These are phyloP conservation scores for Priocnemis perturbator DNA, from an alignment of 2,888 invertebrate genomes.

Conservation along the genomic window DNA sequence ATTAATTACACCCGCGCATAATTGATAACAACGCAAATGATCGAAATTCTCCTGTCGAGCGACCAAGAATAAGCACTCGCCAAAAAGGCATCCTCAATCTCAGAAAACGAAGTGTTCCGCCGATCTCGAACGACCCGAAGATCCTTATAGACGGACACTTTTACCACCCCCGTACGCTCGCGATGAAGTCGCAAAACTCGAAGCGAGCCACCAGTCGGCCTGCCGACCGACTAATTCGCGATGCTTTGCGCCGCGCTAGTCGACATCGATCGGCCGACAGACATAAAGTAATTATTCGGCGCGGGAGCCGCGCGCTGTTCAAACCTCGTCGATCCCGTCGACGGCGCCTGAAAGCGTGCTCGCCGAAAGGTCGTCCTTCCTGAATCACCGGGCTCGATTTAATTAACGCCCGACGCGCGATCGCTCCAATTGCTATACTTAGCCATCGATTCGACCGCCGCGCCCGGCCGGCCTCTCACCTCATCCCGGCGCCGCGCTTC, in stretches of 20 bases:
- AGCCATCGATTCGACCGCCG: constrained; percentile 43
- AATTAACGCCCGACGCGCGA: constrained; percentile 58
- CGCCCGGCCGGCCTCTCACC: constrained; percentile 10
- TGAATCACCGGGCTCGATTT: constrained; percentile 60
- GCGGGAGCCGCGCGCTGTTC: constrained; percentile 33
- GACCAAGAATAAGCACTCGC: no score
- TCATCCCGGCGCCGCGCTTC: background rate
- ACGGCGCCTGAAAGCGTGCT: constrained; percentile 43
- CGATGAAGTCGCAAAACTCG: no score
- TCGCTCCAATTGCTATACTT: constrained; percentile 56
- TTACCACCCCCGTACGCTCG: no score
- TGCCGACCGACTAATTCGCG: constrained; percentile 33
- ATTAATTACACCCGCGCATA: background rate
- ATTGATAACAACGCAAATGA: no score
- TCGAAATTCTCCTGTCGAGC: no score
- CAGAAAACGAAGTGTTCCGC: no score
- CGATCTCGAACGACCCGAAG: no score
- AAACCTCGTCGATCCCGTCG: constrained; percentile 37
- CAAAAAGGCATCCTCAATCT: no score
- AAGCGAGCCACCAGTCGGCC: no score
- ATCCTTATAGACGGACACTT: no score
- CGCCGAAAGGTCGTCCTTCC: constrained; percentile 57
- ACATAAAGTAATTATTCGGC: constrained; percentile 52
- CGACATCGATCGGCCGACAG: constrained; percentile 38
- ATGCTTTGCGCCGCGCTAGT: constrained; percentile 36